Evolutionary conservation across 2,113 vertebrate species (phyloP).

Genomic region (Calidris pugnax): DNA sequence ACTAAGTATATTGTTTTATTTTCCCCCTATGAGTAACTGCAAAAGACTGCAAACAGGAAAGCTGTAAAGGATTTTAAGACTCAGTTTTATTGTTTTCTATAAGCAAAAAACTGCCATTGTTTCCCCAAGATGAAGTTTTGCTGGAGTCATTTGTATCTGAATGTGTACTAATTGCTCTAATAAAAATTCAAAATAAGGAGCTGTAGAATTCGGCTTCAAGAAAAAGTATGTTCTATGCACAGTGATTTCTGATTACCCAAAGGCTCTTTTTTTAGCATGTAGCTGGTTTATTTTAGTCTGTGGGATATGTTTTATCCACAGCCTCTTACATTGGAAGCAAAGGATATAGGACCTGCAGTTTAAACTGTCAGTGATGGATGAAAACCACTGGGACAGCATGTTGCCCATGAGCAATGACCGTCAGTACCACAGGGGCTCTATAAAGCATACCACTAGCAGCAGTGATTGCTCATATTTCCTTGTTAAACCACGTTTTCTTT

Average conservation of each 20-base stretch:
- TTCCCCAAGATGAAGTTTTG: slow-evolving; percentile 43
- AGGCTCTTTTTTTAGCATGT: slow-evolving; percentile 17
- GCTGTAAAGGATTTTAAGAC: slow-evolving; percentile 1
- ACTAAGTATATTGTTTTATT: not conserved
- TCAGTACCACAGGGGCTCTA: not conserved
- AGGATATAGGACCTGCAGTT: not conserved
- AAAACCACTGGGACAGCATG: not conserved
- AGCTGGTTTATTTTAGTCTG: slow-evolving; percentile 18
- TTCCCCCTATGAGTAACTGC: not conserved
- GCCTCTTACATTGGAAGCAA: not conserved
- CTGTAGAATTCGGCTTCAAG: slow-evolving; percentile 11
- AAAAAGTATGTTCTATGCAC: not conserved
- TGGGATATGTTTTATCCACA: not conserved
- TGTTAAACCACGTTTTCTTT: not conserved
- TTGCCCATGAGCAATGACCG: not conserved
- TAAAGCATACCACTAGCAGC: not conserved
- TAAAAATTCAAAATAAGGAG: slow-evolving; percentile 46
- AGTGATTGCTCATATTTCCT: not conserved
- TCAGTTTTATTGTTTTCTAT: slow-evolving; percentile 3
- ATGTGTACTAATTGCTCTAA: slow-evolving; percentile 3
- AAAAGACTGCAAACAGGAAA: not conserved
- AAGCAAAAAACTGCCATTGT: not conserved
- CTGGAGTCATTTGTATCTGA: not conserved
- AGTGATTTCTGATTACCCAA: slow-evolving; percentile 40
- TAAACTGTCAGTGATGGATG: not conserved